A percentile compares a stretch with the other conserved stretches of the same genome.
Conservation (phyloP, 2,888 invertebrate genomes). For the Orthosia cruda region DNA sequence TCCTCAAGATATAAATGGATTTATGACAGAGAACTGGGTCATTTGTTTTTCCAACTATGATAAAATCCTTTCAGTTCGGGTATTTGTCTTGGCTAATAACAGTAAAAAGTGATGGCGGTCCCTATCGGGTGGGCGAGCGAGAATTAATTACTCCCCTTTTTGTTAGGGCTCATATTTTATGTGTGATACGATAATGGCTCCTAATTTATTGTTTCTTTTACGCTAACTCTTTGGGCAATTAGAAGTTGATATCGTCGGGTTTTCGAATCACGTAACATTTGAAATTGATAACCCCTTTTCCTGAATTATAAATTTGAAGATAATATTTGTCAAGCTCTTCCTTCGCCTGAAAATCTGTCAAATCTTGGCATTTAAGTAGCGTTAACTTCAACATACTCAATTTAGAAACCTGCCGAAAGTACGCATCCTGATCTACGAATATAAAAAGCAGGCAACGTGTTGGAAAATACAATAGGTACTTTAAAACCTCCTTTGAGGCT, state of each 20-base stretch:
- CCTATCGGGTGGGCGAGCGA: constrained; percentile 57
- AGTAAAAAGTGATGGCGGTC: constrained; percentile 70
- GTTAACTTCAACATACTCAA: too few relatives aligned
- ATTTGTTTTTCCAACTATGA: constrained; percentile 55
- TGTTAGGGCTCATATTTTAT: constrained; percentile 64
- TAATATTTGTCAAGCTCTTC: too few relatives aligned
- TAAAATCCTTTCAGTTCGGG: constrained; percentile 60
- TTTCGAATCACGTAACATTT: not conserved
- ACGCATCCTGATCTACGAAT: not conserved
- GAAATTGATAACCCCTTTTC: too few relatives aligned
- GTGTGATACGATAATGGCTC: constrained; percentile 52
- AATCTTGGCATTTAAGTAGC: too few relatives aligned
- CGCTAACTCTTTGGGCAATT: constrained; percentile 1
- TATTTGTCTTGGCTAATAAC: constrained; percentile 65
- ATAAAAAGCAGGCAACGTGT: not conserved
- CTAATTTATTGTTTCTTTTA: constrained; percentile 52
- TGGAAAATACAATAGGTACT: not conserved
- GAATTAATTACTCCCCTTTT: constrained; percentile 69
- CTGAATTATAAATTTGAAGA: too few relatives aligned
- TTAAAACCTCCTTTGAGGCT: not conserved
- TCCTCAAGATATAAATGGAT: constrained; percentile 50
- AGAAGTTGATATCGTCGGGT: not conserved
- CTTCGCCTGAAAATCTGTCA: too few relatives aligned
- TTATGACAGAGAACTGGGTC: constrained; percentile 41
- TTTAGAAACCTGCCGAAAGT: too few relatives aligned